phyloP scores from a whole-genome alignment of 2,888 invertebrate genomes.

The Drosophila neotestacea region DNA sequence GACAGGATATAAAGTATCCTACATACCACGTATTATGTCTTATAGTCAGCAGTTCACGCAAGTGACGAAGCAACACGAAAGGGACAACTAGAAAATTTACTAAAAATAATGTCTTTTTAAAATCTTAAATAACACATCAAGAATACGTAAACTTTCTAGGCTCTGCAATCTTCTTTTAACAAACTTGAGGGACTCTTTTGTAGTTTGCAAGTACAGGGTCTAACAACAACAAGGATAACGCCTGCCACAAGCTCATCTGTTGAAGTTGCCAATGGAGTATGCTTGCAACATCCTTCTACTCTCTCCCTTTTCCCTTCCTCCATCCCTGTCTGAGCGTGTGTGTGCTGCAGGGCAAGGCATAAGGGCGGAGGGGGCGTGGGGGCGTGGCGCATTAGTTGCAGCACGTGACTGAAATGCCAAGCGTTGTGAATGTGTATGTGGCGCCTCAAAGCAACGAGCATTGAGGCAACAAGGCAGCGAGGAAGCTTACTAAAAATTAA shows the following conservation, averaged over 20 bases:
- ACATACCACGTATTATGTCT: too few relatives aligned
- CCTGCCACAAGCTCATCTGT: constrained; percentile 58
- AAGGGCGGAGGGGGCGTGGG: constrained; percentile 25
- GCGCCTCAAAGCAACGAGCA: constrained; percentile 33
- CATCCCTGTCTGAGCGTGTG: constrained; percentile 5
- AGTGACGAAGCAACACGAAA: too few relatives aligned
- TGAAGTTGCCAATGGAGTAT: constrained; percentile 56
- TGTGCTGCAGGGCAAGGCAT: constrained; percentile 19
- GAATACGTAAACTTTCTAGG: too few relatives aligned
- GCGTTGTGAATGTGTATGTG: constrained; percentile 23
- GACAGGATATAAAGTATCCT: too few relatives aligned
- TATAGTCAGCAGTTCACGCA: too few relatives aligned
- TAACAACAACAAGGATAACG: background rate
- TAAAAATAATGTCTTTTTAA: too few relatives aligned
- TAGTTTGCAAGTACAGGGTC: too few relatives aligned
- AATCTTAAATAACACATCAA: too few relatives aligned
- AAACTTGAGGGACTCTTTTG: too few relatives aligned
- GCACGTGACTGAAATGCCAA: constrained; percentile 76
- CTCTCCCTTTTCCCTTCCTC: background rate
- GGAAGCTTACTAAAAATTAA: constrained; percentile 77
- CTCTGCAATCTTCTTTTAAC: too few relatives aligned
- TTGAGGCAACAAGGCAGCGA: constrained; percentile 20
- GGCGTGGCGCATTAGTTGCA: constrained; percentile 71
- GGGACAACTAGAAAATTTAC: too few relatives aligned
- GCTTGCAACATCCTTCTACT: background rate